Evolutionary conservation across 2,888 invertebrate genomes (phyloP), one percentile per base, ranked within the genome.

Genomic region (Seira musarum): DNA sequence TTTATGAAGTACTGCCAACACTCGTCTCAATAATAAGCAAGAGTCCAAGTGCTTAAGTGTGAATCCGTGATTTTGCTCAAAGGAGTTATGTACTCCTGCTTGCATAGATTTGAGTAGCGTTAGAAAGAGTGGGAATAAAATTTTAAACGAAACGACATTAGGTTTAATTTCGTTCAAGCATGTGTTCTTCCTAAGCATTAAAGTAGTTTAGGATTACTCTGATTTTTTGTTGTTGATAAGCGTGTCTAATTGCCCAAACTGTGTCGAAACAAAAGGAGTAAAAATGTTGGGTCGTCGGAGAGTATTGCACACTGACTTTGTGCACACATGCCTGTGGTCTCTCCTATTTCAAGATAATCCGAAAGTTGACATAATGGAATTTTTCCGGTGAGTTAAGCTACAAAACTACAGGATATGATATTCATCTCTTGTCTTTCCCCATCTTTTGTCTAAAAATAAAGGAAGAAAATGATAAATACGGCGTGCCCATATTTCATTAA

Each of bases 401-500:
- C 3, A 61, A 61, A 30, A 17, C 17, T 30, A 30, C 30, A 30
- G 30, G 30, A 2, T 30, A 30, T 30, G 30, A 53, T 53, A 53
- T 17, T 53, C 40, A 53, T 53, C 3, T 3, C 17, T 53, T 53
- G 53, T 68, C 68, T 72, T 30, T 78, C 66, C 69, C 74, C 79
- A 35, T 71, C 69, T 72, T 49, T 49, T 73, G 53, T 73, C 30
- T 30, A 30, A 30, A 30, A 30, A 30, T 30, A 30, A 30, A 30
- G 30, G 17, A 53, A 53, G 13, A 53, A 53, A 17, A 53, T n/a
- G 53, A 53, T n/a, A 30, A 68, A 79, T 74, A 79, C 79, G 74
- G 76, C 73, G 76, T 77, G 79, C 76, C 81, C 79, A 81, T 83
- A 76, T 81, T 81, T 83, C 78, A 72, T 79, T 61, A 30, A 30